phyloP scores from a whole-genome alignment of 1,140 invertebrate species.

The Harpegnathos saltator region DNA sequence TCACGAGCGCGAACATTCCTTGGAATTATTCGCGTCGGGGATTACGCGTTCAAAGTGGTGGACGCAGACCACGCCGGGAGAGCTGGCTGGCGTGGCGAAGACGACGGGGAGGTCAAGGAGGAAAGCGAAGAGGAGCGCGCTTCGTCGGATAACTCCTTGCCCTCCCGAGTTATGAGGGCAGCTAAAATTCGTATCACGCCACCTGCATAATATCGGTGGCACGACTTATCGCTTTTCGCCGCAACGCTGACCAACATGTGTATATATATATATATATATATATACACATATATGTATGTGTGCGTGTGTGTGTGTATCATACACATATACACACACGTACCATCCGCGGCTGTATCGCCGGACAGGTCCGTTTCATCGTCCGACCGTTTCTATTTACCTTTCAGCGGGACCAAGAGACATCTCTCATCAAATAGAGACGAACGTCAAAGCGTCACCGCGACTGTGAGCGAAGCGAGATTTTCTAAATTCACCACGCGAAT shows the following conservation, averaged over 20 bases:
- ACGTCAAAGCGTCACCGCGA: conserved; percentile 23
- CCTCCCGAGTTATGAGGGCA: conserved; percentile 36
- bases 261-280: no score
- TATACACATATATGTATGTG: no score
- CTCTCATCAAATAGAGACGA: conserved; percentile 38
- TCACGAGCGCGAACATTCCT: conserved; percentile 53
- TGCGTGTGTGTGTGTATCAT: no score
- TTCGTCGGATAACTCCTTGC: conserved; percentile 28
- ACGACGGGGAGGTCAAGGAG: not conserved
- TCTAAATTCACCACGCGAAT: not conserved
- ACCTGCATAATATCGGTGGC: conserved; percentile 60
- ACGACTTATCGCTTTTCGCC: conserved; percentile 67
- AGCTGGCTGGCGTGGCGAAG: no score
- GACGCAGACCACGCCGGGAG: no score
- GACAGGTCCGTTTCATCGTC: conserved; percentile 39
- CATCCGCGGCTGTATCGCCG: conserved; percentile 45
- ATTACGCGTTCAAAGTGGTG: conserved; percentile 41
- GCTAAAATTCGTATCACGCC: conserved; percentile 57
- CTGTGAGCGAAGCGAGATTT: not conserved
- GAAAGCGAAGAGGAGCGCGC: no score
- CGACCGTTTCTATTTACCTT: conserved; percentile 65
- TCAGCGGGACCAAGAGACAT: conserved; percentile 64
- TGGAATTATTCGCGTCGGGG: conserved; percentile 47
- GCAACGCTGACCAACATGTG: conserved; percentile 54
- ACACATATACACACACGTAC: no score